A percentile compares a stretch with the other conserved stretches of the same genome.
Conservation (phyloP, 2,888 invertebrate species). For the Parnassius mnemosyne region DNA sequence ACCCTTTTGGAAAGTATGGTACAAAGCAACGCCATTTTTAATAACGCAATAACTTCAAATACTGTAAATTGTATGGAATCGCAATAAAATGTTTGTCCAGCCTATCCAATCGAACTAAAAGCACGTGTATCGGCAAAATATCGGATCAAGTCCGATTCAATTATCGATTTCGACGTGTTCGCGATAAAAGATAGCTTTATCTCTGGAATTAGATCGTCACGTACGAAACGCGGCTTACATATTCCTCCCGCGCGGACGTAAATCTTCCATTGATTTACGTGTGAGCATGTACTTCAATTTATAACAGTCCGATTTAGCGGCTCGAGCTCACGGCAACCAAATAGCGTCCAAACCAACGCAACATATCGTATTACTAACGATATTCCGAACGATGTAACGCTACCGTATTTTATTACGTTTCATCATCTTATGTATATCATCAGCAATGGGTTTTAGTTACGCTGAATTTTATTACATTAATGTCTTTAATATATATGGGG, state of each 20-base stretch:
- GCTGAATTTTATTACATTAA: too few relatives aligned
- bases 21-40: too few relatives aligned
- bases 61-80: too few relatives aligned
- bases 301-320: conserved; percentile 52
- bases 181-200: conserved; percentile 32
- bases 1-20: too few relatives aligned
- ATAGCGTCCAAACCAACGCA: background rate
- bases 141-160: conserved; percentile 9
- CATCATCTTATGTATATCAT: background rate
- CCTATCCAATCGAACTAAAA: conserved; percentile 19
- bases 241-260: conserved; percentile 45
- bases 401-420: conserved; percentile 12
- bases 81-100: conserved; percentile 15
- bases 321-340: conserved; percentile 32
- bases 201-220: conserved; percentile 43
- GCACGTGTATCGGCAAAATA: conserved; percentile 2
- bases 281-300: conserved; percentile 56
- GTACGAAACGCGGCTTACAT: conserved; percentile 41
- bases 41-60: too few relatives aligned
- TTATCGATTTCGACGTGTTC: conserved; percentile 27
- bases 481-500: too few relatives aligned
- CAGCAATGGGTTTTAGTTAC: too few relatives aligned
- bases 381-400: conserved; percentile 9
- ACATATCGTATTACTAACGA: conserved; percentile 20
- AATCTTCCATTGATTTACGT: conserved; percentile 66